Evolutionary conservation across 1,140 invertebrate genomes (phyloP), one percentile per base, ranked within the genome.

Genomic region (Hylaeus volcanicus): DNA sequence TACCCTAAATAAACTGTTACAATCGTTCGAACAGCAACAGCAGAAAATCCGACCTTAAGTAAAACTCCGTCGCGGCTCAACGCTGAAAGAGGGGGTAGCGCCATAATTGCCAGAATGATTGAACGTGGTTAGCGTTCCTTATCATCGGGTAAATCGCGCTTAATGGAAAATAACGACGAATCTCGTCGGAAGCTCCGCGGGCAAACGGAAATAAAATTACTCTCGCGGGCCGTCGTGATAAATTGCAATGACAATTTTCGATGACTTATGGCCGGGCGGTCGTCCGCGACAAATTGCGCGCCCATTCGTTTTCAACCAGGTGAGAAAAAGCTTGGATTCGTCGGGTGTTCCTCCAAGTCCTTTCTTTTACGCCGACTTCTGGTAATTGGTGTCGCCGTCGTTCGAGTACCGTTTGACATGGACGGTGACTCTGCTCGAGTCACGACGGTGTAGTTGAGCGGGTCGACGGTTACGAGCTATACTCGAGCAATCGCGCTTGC

Each of bases 221-320:
- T 61, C 39, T 58, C 48, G 51, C 45, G 15, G 48, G 53, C n/a
- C 60, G 26, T n/a, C 60, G 69, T 61, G 66, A 81, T 75, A 43
- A 84, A 84, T 73, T 72, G 74, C 66, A 45, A 79, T 66, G 66
- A 75, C 83, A 81, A 85, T 85, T 85, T 81, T 81, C 71, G 68
- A 77, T 81, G 79, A 82, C 85, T 86, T 86, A 86, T 74, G 76
- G 61, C 56, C 71, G 70, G 61, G 61, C 79, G 58, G 51, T 60
- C 39, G 60, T 51, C 51, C 37, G 72, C 65, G 61, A 76, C 55
- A 78, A 84, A 86, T 87, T 84, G 66, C 77, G 4, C 51, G 14
- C 39, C 70, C 77, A 84, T 83, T 81, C 85, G 53, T 86, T 81
- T 71, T 66, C 80, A 63, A 15, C 15, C 61, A 69, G 75, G 48